These are phyloP conservation scores for Pluvianellus socialis DNA, from an alignment of 2,113 vertebrate genomes.

Conservation along the genomic window DNA sequence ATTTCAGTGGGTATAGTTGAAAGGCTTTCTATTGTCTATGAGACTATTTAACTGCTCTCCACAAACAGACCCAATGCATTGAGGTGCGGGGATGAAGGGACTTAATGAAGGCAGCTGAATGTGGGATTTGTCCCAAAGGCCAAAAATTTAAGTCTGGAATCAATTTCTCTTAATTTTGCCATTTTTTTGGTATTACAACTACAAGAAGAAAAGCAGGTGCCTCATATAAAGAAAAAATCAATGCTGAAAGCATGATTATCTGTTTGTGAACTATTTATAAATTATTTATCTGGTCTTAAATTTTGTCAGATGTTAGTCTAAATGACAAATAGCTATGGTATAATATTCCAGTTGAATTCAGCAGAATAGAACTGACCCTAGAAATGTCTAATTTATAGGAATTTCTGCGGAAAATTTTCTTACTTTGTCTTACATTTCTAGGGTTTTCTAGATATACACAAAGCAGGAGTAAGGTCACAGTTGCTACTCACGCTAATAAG, in stretches of 20 bases:
- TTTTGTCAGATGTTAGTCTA: neutral
- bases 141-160: neutral
- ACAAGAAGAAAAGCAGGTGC: neutral
- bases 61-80: neutral
- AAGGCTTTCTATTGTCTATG: neutral
- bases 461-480: neutral
- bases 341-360: neutral
- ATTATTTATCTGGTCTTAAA: neutral
- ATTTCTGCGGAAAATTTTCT: neutral
- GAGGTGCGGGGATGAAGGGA: neutral
- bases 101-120: neutral
- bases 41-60: neutral
- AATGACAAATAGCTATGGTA: neutral
- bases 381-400: neutral
- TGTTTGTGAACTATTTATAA: neutral
- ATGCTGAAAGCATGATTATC: fast-evolving
- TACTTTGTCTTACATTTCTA: neutral
- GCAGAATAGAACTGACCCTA: neutral
- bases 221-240: neutral
- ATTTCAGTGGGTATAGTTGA: neutral
- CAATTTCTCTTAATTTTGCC: neutral
- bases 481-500: neutral
- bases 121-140: neutral
- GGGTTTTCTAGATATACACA: neutral
- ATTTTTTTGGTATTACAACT: neutral